Evolutionary conservation across 2,888 invertebrate genomes (phyloP).

Genomic region (Sesia apiformis): DNA sequence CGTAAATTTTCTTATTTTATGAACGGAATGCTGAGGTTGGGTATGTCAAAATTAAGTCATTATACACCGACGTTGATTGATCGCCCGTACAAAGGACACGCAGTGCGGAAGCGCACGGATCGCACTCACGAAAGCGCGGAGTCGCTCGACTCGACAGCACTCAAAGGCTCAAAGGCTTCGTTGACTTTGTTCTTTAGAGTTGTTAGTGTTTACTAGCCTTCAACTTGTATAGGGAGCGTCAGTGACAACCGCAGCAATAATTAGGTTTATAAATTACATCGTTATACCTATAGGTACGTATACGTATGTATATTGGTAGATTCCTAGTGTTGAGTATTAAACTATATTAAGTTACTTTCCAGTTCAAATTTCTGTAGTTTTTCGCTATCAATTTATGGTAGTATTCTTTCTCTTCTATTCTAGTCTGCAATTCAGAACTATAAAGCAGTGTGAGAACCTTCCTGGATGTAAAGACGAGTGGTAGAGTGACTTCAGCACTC

Average conservation of each 20-base stretch:
- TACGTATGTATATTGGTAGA: too few relatives aligned
- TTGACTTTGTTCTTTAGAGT: neutral
- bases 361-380: too few relatives aligned
- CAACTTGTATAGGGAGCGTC: neutral
- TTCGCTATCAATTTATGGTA: too few relatives aligned
- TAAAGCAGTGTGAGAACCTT: too few relatives aligned
- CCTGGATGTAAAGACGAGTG: too few relatives aligned
- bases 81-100: constrained; percentile 48
- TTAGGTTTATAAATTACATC: neutral
- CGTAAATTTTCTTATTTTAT: constrained; percentile 43
- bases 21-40: constrained; percentile 34
- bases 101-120: constrained; percentile 56
- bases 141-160: neutral
- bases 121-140: constrained; percentile 31
- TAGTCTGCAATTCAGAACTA: too few relatives aligned
- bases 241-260: neutral
- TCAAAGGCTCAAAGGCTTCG: neutral
- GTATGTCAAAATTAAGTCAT: constrained; percentile 66
- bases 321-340: too few relatives aligned
- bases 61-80: constrained; percentile 64
- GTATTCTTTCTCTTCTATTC: too few relatives aligned
- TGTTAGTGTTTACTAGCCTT: neutral
- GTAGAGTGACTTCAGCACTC: too few relatives aligned
- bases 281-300: too few relatives aligned
- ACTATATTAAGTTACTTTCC: too few relatives aligned